A percentile compares a stretch with the other conserved stretches of the same genome.
Evolutionary conservation across 2,888 invertebrate genomes (phyloP).

Genomic region (Drosophila melanosoma): DNA sequence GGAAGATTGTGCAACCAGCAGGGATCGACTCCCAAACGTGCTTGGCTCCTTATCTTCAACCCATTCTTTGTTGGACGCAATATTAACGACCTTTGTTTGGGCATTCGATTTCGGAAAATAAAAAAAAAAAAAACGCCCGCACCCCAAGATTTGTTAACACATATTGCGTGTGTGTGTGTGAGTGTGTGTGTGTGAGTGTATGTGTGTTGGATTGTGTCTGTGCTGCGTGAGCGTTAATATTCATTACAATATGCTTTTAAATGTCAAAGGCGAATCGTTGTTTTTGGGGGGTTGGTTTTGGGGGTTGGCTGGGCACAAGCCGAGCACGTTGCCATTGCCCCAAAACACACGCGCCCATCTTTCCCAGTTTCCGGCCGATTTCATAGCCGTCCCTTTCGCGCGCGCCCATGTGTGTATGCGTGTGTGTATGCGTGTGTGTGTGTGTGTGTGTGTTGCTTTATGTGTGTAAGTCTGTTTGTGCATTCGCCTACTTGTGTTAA

Average conservation of each 20-base stretch:
- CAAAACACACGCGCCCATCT: slow-evolving; percentile 13
- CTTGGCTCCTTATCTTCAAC: background rate
- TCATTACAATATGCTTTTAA: slow-evolving; percentile 65
- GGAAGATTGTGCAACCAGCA: background rate
- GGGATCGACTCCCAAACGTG: slow-evolving; percentile 3
- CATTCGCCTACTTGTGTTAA: slow-evolving; percentile 45
- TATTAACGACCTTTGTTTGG: slow-evolving; percentile 21
- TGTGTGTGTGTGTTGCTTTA: slow-evolving; percentile 36
- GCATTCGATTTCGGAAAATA: slow-evolving; percentile 6
- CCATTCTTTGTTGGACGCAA: slow-evolving; percentile 4
- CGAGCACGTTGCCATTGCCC: slow-evolving; percentile 16
- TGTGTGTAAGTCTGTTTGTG: slow-evolving; percentile 40
- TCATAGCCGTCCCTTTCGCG: slow-evolving; percentile 33
- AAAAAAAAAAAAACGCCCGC: background rate
- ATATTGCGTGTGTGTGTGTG: slow-evolving; percentile 4
- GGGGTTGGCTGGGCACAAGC: background rate
- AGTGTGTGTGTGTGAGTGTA: background rate
- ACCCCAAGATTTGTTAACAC: background rate
- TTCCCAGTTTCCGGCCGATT: slow-evolving; percentile 39
- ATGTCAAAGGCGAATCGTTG: slow-evolving; percentile 57
- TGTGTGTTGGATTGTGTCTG: slow-evolving; percentile 7
- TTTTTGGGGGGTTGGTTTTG: background rate
- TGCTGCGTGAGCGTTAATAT: slow-evolving; percentile 54
- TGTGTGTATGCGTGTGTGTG: slow-evolving; percentile 10
- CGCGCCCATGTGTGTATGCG: background rate